A percentile compares a stretch with the other conserved stretches of the same genome.
Evolutionary conservation across 2,888 invertebrate genomes (phyloP).

Genomic region (Lycocerus yunnanus): DNA sequence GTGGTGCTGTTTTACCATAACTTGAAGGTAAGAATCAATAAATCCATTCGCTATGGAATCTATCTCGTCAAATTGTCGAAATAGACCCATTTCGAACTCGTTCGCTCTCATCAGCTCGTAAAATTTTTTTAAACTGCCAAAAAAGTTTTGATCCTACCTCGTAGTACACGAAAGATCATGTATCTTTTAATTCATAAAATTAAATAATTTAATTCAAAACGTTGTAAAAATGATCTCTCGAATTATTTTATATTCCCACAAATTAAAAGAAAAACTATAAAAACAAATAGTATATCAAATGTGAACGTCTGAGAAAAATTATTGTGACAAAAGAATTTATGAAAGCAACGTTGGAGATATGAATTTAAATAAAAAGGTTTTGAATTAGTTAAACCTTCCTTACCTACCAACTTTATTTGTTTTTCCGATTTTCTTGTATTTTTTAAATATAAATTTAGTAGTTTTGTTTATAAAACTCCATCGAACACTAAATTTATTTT

Average conservation of each 20-base stretch:
- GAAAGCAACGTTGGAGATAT: background rate
- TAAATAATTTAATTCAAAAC: background rate
- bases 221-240: background rate
- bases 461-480: background rate
- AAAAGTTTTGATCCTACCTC: background rate
- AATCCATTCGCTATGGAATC: no score
- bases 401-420: background rate
- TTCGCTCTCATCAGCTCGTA: no score
- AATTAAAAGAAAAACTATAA: background rate
- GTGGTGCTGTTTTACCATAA: constrained; percentile 84
- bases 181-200: background rate
- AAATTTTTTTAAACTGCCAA: no score
- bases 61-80: background rate
- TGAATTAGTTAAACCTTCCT: background rate
- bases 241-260: background rate
- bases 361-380: background rate
- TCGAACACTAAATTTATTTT: background rate
- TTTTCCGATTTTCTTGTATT: background rate
- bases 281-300: background rate
- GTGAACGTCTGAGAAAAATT: background rate
- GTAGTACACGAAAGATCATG: background rate
- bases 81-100: background rate
- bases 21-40: constrained; percentile 70
- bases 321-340: background rate
- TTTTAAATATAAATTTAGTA: background rate